Base-by-base conservation (phyloP, 2,797 vertebrate genomes). In the Melanotaenia boesemani region DNA sequence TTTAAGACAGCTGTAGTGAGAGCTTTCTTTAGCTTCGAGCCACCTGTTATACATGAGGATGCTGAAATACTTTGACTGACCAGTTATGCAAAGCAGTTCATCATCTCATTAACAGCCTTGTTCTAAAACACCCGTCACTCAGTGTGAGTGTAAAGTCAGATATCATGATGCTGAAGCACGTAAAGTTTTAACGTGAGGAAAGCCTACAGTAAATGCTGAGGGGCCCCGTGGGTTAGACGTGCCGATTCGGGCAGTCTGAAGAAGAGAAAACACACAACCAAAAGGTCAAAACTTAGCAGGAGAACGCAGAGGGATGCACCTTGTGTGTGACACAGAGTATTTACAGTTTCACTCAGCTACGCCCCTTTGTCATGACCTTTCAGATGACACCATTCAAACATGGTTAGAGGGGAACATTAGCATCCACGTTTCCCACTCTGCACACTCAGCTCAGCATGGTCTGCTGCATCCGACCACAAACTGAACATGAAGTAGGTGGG, bases 251-350 rank as follows among this genome's bases (percentile, higher is more conserved):
- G 44, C 50, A 41, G 34, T 54, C n/a, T 30, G 48, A 59, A 39
- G 55, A 76, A 76, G 50, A 32, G 30, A 68, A 83, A 76, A 86
- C 76, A 86, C 64, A 77, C 22, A 77, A 39, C 78, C 26, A 37
- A 70, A 74, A 86, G 75, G 82, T 84, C 68, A 85, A 71, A 85
- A 83, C 63, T 89, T 76, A 61, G 59, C 5, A 2, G 46, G 22
- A 74, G 79, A 88, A 80, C 61, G 77, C 73, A 13, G 22, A 75
- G 16, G 34, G 44, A 80, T 60, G 74, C 59, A 36, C 69, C 61
- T 69, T 61, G 37, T 66, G 75, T 85, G 62, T 62, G 52, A 73
- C 72, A 61, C 32, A 20, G 7, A 72, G 67, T 81, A 82, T 90
- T 81, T 77, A 70, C 60, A 77, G 67, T 65, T 46, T 4, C 7